Evolutionary conservation across 1,140 invertebrate species (phyloP), one percentile per base, ranked within the genome.

Genomic region (Himalopsyche phryganea): DNA sequence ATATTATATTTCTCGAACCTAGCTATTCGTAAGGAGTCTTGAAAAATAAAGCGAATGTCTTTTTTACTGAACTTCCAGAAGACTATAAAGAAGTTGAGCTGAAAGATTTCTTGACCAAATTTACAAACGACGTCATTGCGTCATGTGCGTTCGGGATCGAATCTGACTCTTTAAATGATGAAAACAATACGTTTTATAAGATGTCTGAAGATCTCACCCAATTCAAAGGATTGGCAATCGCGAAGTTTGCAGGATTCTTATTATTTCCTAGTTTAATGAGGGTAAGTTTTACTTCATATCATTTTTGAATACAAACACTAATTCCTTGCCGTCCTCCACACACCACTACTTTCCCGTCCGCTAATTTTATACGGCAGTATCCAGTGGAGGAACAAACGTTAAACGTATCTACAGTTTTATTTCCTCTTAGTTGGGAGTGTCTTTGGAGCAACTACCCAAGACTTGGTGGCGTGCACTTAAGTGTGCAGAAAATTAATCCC

Each of bases 71-170:
- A 4, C 11, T 45, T 45, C 18, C 18, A 55, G 38, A 23, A 28
- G 52, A 4, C 10, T 65, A 51, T 48, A 11, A 61, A 2, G n/a
- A 55, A 0, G 45, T 72, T 0, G 63, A 75, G 14, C 61, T 71
- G 32, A 75, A 75, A 51, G 71, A 75, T 14, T 19, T 66, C 9
- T 68, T 72, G 33, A 67, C 68, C 5, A 67, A 69, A 45, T 75
- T 67, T 20, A 68, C 72, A 0, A 71, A 72, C 50, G 75, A 78
- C 47, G 68, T 75, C 7, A 78, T 77, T 9, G 76, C 71, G 5
- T 71, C 66, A 0, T 63, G 64, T 20, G 71, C 73, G 9, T 77
- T 76, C 49, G 72, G 74, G 0, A 20, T 76, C 0, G 58, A 60
- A 35, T 47, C 61, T 0, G 65, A 76, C 48, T 69, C 70, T 6